These are phyloP conservation scores for Lathamus discolor DNA, from an alignment of 2,113 vertebrate genomes.

Conservation along the genomic window DNA sequence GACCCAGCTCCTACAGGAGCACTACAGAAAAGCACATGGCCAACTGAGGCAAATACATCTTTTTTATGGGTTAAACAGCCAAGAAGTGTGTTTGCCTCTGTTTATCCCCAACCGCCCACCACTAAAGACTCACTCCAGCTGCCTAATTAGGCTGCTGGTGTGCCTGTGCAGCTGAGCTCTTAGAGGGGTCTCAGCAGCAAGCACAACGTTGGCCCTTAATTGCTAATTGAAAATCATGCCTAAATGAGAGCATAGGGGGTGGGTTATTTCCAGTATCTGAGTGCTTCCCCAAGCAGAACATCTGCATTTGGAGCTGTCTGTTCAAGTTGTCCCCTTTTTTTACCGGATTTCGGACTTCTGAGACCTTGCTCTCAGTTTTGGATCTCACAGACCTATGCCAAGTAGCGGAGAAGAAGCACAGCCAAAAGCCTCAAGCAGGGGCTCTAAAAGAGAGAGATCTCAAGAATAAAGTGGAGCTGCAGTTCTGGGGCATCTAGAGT, in stretches of 20 bases:
- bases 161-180: background rate
- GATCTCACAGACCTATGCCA: background rate
- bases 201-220: background rate
- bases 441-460: background rate
- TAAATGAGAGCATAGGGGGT: background rate
- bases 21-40: background rate
- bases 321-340: background rate
- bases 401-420: background rate
- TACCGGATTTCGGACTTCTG: background rate
- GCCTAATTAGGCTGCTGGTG: background rate
- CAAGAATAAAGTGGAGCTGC: background rate
- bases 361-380: background rate
- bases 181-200: background rate
- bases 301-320: background rate
- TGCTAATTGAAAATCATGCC: background rate
- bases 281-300: background rate
- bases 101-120: background rate
- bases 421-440: background rate
- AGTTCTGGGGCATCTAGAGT: background rate
- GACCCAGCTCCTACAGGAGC: background rate
- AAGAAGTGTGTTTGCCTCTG: background rate
- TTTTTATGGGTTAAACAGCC: background rate
- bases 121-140: background rate
- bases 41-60: rapidly evolving
- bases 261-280: background rate